These are phyloP conservation scores for Microctenopoma stevenorrisi DNA, from an alignment of 2,797 vertebrate genomes.

Conservation along the genomic window DNA sequence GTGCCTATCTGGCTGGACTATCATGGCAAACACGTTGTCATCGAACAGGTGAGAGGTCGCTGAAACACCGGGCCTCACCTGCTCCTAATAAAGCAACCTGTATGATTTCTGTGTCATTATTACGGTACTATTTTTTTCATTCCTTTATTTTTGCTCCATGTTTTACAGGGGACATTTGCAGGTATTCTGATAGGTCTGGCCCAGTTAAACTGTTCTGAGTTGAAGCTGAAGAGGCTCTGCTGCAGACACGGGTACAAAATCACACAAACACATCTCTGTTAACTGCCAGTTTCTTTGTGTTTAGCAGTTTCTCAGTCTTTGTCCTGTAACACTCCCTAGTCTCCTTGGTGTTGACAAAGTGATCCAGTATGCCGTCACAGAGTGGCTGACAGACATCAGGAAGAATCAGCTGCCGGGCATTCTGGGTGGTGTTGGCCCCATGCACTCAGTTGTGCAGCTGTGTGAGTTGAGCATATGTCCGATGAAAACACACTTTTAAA, in stretches of 20 bases:
- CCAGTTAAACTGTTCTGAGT: conserved; percentile 93
- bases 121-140: neutral
- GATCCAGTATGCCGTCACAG: conserved; percentile 91
- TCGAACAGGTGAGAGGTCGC: conserved; percentile 87
- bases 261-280: neutral
- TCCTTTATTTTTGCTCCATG: conserved; percentile 14
- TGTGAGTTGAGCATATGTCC: conserved; percentile 82
- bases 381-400: conserved; percentile 94
- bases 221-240: conserved; percentile 93
- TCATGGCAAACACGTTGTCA: conserved; percentile 91
- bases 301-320: conserved; percentile 1
- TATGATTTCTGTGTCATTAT: neutral
- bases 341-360: conserved; percentile 94
- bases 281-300: neutral
- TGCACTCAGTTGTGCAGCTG: conserved; percentile 94
- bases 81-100: neutral
- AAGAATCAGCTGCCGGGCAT: conserved; percentile 95
- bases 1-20: conserved; percentile 96
- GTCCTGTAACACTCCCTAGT: conserved; percentile 69
- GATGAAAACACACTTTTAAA: neutral
- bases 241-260: conserved; percentile 89
- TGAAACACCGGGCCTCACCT: neutral
- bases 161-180: conserved; percentile 90
- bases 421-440: conserved; percentile 92
- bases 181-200: conserved; percentile 94